These are phyloP conservation scores for Mesorhabditis spiculigera DNA, from an alignment of 2,888 invertebrate species.

Conservation along the genomic window DNA sequence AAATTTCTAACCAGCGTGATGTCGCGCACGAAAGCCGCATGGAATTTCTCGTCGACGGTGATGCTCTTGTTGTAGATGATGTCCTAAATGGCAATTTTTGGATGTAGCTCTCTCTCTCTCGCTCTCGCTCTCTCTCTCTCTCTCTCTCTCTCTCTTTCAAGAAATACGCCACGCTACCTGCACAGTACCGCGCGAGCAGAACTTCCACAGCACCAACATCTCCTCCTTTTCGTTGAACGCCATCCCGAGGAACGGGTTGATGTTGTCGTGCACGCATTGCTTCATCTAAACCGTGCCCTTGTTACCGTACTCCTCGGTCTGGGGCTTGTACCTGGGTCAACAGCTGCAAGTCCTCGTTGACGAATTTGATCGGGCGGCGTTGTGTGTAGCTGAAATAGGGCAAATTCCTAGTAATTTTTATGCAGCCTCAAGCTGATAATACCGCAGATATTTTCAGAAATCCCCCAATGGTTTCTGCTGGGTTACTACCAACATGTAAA, in stretches of 20 bases:
- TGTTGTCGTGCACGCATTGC: slow-evolving; percentile 89
- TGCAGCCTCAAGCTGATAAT: not conserved
- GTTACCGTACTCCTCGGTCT: not conserved
- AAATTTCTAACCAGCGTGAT: slow-evolving; percentile 68
- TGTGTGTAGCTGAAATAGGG: slow-evolving; percentile 41
- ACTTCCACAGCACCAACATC: slow-evolving; percentile 53
- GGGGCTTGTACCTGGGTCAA: slow-evolving; percentile 23
- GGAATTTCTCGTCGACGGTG: slow-evolving; percentile 90
- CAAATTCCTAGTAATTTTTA: not conserved
- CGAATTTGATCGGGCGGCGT: slow-evolving; percentile 47
- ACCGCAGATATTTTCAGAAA: not conserved
- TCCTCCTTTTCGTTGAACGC: slow-evolving; percentile 57
- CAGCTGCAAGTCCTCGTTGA: slow-evolving; percentile 43
- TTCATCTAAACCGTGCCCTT: slow-evolving; percentile 66
- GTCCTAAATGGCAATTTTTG: slow-evolving; percentile 67
- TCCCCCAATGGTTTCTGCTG: too few species aligned
- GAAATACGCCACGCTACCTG: slow-evolving; percentile 18
- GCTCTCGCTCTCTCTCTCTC: too few species aligned
- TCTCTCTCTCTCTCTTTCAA: not conserved
- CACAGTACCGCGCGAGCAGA: slow-evolving; percentile 53
- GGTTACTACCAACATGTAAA: too few species aligned
- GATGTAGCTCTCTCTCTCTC: too few species aligned
- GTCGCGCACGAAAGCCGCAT: slow-evolving; percentile 93
- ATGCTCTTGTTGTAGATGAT: slow-evolving; percentile 98
- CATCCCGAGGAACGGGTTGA: slow-evolving; percentile 88